Evolutionary conservation across 64 coral and sea anemone species (phyloP).

Genomic region (Montipora efflorescens): DNA sequence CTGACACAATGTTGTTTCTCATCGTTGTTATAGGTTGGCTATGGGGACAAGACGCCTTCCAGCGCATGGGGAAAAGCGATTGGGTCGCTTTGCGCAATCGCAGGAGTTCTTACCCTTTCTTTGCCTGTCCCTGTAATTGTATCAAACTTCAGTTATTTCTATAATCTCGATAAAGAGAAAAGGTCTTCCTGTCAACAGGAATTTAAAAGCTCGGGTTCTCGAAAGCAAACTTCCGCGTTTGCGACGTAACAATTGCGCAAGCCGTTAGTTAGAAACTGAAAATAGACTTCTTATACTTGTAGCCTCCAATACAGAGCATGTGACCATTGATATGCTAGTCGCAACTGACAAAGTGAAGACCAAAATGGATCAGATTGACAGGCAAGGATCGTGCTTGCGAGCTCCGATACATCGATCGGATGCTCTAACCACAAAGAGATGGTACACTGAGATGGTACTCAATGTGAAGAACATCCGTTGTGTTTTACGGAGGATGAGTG

Average conservation of each 20-base stretch:
- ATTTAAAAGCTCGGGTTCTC: neutral
- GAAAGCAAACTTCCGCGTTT: neutral
- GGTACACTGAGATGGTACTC: no score
- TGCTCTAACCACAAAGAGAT: no score
- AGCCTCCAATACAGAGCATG: no score
- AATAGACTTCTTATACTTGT: no score
- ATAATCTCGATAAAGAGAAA: constrained; percentile 83
- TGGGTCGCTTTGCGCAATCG: constrained; percentile 84
- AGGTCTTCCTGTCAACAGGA: constrained; percentile 20
- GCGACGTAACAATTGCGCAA: neutral
- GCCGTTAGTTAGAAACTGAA: no score
- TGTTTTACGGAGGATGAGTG: no score
- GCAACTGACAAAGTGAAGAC: no score
- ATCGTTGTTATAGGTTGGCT: constrained; percentile 53
- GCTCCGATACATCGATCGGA: no score
- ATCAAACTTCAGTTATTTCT: constrained; percentile 96
- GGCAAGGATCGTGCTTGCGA: no score
- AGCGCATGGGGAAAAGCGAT: constrained; percentile 84
- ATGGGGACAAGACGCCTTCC: constrained; percentile 84
- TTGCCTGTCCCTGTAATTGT: constrained; percentile 92
- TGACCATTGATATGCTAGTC: no score
- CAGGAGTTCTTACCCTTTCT: constrained; percentile 84
- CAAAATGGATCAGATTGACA: no score
- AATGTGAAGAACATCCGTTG: no score
- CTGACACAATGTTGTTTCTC: constrained; percentile 9